Conservation (phyloP, 2,888 invertebrate genomes). For the Drosophila mayaguana region DNA sequence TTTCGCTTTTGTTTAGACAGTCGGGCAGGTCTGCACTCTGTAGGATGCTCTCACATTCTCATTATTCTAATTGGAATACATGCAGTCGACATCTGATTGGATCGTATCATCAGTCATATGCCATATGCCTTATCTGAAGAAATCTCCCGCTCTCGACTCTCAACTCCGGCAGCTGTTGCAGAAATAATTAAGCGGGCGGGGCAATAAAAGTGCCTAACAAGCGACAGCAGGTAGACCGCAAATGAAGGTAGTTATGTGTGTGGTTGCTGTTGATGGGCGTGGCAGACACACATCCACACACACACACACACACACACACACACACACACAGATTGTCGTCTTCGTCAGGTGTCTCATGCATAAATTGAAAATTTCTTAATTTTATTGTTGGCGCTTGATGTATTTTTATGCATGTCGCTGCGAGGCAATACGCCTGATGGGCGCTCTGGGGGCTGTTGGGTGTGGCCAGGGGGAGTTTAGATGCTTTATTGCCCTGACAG, state of each 20-base stretch:
- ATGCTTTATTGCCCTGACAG: slow-evolving; percentile 54
- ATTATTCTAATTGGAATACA: neutral
- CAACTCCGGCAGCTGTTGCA: neutral
- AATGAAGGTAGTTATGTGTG: slow-evolving; percentile 21
- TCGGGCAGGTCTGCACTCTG: neutral
- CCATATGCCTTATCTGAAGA: neutral
- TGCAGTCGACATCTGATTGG: slow-evolving; percentile 8
- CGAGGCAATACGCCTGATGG: neutral
- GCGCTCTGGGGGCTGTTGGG: slow-evolving; percentile 8
- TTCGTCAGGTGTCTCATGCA: slow-evolving; percentile 73
- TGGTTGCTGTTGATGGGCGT: slow-evolving; percentile 34
- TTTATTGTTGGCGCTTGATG: slow-evolving; percentile 70
- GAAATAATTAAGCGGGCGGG: slow-evolving; percentile 67
- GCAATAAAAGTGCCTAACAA: slow-evolving; percentile 73
- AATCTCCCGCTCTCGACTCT: neutral
- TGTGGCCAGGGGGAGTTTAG: neutral
- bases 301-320: slow-evolving; percentile 11
- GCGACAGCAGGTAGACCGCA: slow-evolving; percentile 54
- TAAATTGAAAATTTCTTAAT: slow-evolving; percentile 80
- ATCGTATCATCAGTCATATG: neutral
- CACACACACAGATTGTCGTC: slow-evolving; percentile 4
- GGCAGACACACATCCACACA: slow-evolving; percentile 26
- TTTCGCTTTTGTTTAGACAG: neutral
- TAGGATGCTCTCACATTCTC: too few species aligned
- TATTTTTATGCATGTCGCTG: slow-evolving; percentile 43